A percentile compares a stretch with the other conserved stretches of the same genome.
Evolutionary conservation across 1,140 invertebrate species (phyloP).

Genomic region (Psilanteris sp.): DNA sequence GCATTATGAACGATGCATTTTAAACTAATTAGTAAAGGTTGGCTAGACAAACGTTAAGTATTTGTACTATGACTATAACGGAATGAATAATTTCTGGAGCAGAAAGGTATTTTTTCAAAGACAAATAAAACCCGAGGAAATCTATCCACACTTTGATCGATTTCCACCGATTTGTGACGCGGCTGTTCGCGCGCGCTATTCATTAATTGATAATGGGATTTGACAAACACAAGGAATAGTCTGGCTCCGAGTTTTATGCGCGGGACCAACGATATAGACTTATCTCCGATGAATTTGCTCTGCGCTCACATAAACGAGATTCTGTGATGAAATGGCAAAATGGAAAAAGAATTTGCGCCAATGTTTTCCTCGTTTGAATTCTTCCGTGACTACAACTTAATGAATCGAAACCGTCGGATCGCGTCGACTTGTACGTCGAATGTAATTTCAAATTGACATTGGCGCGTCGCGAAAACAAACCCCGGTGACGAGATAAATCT

Average conservation of each 20-base stretch:
- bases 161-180: slow-evolving; percentile 4
- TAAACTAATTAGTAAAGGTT: slow-evolving; percentile 8
- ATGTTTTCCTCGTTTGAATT: slow-evolving; percentile 40
- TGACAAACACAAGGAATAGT: slow-evolving; percentile 39
- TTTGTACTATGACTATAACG: background rate
- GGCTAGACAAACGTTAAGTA: slow-evolving; percentile 7
- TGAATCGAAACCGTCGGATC: slow-evolving; percentile 50
- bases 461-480: slow-evolving; percentile 24
- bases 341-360: slow-evolving; percentile 25
- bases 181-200: slow-evolving; percentile 36
- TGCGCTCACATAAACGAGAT: slow-evolving; percentile 3
- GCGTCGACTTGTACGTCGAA: slow-evolving; percentile 8
- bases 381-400: slow-evolving; percentile 34
- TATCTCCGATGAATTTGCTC: slow-evolving; percentile 32
- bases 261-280: slow-evolving; percentile 30
- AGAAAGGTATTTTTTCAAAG: background rate
- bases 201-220: slow-evolving; percentile 47
- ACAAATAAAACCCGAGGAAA: slow-evolving; percentile 24
- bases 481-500: slow-evolving; percentile 23
- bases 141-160: slow-evolving; percentile 1
- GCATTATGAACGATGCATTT: background rate
- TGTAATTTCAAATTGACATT: slow-evolving; percentile 14
- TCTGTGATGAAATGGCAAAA: slow-evolving; percentile 32
- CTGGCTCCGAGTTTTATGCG: slow-evolving; percentile 13
- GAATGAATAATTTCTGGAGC: background rate